Evolutionary conservation across 2,113 vertebrate species (phyloP), one percentile per base, ranked within the genome.

Genomic region (Vidua chalybeata): DNA sequence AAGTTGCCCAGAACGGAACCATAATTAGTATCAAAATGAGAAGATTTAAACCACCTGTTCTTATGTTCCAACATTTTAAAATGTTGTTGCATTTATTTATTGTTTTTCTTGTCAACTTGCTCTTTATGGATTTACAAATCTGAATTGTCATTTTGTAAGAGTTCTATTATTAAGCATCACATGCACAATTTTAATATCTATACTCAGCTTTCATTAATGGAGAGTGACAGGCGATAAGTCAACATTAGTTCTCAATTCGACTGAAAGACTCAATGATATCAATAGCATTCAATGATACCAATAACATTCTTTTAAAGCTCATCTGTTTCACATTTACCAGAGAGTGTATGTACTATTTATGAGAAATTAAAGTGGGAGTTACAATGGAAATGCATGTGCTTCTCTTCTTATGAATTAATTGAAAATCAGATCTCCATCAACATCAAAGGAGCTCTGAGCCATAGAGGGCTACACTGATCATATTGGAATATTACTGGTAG

Each of bases 271-370:
- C 51, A 27, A 2, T 54, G 16, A 27, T 89, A 94, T 69, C 62
- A 71, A 51, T 76, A 89, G 58, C 46, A 51, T 89, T 52, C 33
- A 35, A 2, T 48, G 14, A 33, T 89, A 92, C 58, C 91, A 95
- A 28, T 80, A 89, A 64, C 63, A 56, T 90, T 56, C 24, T 92
- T 86, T 93, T 87, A 84, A 88, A 88, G 16, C 49, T 96, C 89
- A 94, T 96, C 91, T 96, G 68, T 97, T 97, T 90, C 8, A 2
- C 81, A 92, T 97, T 97, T 96, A 9, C 19, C 15, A 73, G 59
- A 64, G 55, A 21, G 37, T 95, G 78, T 84, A 16, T 28, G 23
- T 75, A 43, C 64, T 37, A 14, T 56, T 46, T 3, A 13, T 72
- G 78, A 84, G 41, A 31, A 69, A 85, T 69, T 54, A 59, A 61